A percentile compares a stretch with the other conserved stretches of the same genome.
Evolutionary conservation across 2,113 vertebrate genomes (phyloP).

Genomic region (Amblyopsis rosae): DNA sequence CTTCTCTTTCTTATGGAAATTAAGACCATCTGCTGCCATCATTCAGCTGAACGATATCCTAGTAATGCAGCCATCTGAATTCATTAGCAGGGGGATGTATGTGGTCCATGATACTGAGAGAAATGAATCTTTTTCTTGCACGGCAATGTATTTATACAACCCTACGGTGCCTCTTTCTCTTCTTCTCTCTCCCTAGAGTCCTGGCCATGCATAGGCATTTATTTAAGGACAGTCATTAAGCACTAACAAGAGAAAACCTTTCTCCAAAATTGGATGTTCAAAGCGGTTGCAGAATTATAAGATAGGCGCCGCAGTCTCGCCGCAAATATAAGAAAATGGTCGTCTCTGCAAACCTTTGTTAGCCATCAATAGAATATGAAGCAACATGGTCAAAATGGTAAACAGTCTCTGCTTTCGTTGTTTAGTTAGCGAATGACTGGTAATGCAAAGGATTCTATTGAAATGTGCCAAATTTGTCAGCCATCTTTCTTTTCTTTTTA

Average conservation of each 20-base stretch:
- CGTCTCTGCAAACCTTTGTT: neutral
- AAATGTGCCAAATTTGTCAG: neutral
- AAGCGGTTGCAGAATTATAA: conserved; percentile 39
- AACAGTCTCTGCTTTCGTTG: too few relatives aligned
- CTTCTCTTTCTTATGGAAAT: conserved; percentile 77
- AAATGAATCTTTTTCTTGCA: conserved; percentile 67
- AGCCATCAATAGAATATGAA: neutral
- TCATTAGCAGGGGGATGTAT: conserved; percentile 67
- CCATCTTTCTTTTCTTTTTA: neutral
- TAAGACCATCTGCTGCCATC: conserved; percentile 75
- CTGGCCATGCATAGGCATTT: conserved; percentile 59
- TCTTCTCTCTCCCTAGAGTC: conserved; percentile 53
- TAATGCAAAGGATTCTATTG: neutral
- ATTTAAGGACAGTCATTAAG: conserved; percentile 73
- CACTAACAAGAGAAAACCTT: conserved; percentile 63
- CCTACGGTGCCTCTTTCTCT: conserved; percentile 34
- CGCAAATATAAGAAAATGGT: conserved; percentile 12
- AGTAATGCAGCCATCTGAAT: conserved; percentile 77
- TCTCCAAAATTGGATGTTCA: conserved; percentile 62
- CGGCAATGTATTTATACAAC: conserved; percentile 65
- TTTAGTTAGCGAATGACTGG: too few relatives aligned
- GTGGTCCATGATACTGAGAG: conserved; percentile 64
- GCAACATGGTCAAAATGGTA: neutral
- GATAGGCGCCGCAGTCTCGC: neutral
- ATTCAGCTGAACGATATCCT: conserved; percentile 70